Evolutionary conservation across 37 sponge, comb jelly and placozoan species (phyloP).

Genomic region (Mnemiopsis leidyi): DNA sequence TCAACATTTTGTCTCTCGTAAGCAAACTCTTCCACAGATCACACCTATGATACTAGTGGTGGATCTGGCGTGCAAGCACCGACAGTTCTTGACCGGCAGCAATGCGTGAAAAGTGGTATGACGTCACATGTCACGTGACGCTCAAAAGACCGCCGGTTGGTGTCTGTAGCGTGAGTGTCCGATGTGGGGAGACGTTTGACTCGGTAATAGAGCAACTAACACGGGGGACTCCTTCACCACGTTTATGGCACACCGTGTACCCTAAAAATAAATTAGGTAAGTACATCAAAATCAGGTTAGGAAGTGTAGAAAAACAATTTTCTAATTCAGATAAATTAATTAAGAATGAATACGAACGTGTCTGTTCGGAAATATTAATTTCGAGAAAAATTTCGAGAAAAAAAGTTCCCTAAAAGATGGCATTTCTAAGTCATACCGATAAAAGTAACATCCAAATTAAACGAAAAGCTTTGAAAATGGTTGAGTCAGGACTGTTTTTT

Average conservation of each 20-base stretch:
- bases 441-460: no score
- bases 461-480: no score
- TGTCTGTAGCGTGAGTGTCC: constrained; percentile 53
- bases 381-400: no score
- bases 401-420: no score
- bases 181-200: constrained; percentile 34
- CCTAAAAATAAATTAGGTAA: constrained; percentile 16
- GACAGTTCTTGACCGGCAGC: neutral
- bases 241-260: constrained; percentile 23
- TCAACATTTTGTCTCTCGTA: neutral
- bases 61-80: no score
- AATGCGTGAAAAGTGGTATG: neutral
- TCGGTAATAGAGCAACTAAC: constrained; percentile 1
- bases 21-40: neutral
- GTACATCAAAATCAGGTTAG: neutral
- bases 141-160: constrained; percentile 48
- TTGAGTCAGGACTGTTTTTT: no score
- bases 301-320: neutral
- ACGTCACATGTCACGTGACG: constrained; percentile 4
- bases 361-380: no score
- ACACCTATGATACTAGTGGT: neutral
- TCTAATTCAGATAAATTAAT: no score
- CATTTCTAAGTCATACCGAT: no score
- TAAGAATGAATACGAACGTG: no score
- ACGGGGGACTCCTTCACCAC: constrained; percentile 47